Evolutionary conservation across 2,888 invertebrate species (phyloP).

Genomic region (Phasia obesa): DNA sequence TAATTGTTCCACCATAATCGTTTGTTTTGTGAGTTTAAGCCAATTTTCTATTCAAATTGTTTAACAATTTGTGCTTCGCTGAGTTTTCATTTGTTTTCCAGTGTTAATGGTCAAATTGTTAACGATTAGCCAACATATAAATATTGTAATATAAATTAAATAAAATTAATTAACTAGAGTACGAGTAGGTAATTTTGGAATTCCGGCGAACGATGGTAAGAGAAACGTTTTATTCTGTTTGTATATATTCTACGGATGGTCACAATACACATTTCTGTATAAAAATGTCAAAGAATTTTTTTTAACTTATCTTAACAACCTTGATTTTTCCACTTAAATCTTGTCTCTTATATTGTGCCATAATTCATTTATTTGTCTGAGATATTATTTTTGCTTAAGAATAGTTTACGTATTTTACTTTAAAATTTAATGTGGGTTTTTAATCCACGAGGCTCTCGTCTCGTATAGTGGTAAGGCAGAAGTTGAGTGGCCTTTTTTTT

Average conservation of each 20-base stretch:
- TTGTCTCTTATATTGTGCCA: slow-evolving; percentile 25
- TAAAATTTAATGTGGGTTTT: slow-evolving; percentile 59
- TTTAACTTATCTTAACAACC: no score
- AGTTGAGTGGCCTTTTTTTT: slow-evolving; percentile 58
- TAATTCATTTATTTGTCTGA: slow-evolving; percentile 38
- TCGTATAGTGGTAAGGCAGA: slow-evolving; percentile 1
- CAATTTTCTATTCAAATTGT: slow-evolving; percentile 71
- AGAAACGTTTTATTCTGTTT: no score
- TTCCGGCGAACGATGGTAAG: not conserved
- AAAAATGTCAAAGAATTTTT: no score
- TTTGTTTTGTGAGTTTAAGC: slow-evolving; percentile 71
- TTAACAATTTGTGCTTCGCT: slow-evolving; percentile 68
- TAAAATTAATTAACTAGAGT: slow-evolving; percentile 48
- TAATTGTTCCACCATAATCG: slow-evolving; percentile 72
- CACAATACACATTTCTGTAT: no score
- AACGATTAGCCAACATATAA: slow-evolving; percentile 50
- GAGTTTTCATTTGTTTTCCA: slow-evolving; percentile 49
- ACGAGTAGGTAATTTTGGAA: not conserved
- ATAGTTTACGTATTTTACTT: slow-evolving; percentile 32
- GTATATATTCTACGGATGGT: no score
- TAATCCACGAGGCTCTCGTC: slow-evolving; percentile 44
- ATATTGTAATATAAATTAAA: slow-evolving; percentile 50
- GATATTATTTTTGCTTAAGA: slow-evolving; percentile 46
- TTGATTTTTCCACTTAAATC: slow-evolving; percentile 50
- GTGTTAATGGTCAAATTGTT: slow-evolving; percentile 56